Evolutionary conservation across 2,888 invertebrate species (phyloP).

Genomic region (Erynnis tages): DNA sequence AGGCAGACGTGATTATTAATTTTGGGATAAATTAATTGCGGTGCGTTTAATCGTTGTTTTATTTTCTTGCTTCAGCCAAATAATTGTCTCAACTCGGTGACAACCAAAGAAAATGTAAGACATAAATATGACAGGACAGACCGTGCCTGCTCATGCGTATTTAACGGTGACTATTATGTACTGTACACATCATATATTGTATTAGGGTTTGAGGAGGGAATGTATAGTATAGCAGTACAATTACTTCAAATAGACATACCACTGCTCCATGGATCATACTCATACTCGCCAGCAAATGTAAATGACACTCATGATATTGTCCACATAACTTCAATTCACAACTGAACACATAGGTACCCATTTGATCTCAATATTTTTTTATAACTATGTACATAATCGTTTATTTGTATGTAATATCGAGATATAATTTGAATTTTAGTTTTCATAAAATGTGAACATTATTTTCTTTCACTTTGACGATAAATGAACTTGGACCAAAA

Average conservation of each 20-base stretch:
- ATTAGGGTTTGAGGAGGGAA: conserved; percentile 1
- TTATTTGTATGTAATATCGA: conserved; percentile 44
- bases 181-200: conserved; percentile 5
- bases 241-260: not conserved
- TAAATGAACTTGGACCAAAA: conserved; percentile 62
- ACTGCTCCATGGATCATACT: conserved; percentile 1
- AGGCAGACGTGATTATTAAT: too few relatives aligned
- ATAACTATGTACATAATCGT: conserved; percentile 54
- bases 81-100: too few relatives aligned
- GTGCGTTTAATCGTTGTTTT: too few relatives aligned
- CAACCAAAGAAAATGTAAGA: not conserved
- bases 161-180: not conserved
- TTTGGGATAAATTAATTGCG: too few relatives aligned
- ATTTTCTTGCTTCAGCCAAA: too few relatives aligned
- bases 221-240: not conserved
- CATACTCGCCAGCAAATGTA: not conserved
- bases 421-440: conserved; percentile 41
- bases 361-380: conserved; percentile 75
- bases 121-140: too few relatives aligned
- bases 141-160: not conserved
- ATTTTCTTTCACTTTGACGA: conserved; percentile 30
- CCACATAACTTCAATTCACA: conserved; percentile 29
- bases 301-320: conserved; percentile 31
- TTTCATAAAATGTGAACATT: conserved; percentile 16
- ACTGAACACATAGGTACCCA: conserved; percentile 18